A percentile compares a stretch with the other conserved stretches of the same genome.
Conservation (phyloP, 2,888 invertebrate species). For the Listrodromus nycthemerus region DNA sequence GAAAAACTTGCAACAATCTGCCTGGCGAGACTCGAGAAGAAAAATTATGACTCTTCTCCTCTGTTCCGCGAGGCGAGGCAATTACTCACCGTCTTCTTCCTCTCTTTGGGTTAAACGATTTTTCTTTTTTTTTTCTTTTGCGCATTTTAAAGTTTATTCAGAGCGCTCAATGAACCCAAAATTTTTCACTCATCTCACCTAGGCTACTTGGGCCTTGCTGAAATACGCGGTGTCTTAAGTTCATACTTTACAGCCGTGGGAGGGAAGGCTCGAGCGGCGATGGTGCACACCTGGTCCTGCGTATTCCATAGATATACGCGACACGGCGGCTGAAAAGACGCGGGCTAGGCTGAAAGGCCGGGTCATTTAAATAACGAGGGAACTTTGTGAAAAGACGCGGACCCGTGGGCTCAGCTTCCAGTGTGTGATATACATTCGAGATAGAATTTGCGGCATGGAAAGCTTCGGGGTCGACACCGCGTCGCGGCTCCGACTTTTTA, state of each 20-base stretch:
- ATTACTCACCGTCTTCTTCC: not conserved
- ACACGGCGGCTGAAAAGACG: constrained; percentile 13
- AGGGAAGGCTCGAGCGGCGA: constrained; percentile 6
- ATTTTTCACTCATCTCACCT: not conserved
- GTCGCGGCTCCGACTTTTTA: not conserved
- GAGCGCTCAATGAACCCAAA: not conserved
- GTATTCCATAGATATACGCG: constrained; percentile 25
- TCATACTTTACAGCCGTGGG: not conserved
- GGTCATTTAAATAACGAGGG: constrained; percentile 69
- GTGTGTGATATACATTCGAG: constrained; percentile 38
- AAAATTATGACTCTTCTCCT: not conserved
- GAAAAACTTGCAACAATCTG: not conserved
- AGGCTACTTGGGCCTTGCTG: not conserved
- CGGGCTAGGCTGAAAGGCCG: constrained; percentile 52
- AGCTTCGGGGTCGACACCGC: constrained; percentile 37
- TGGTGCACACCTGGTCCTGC: constrained; percentile 44
- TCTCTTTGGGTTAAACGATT: not conserved
- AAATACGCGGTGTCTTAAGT: constrained; percentile 2
- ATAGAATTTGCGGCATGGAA: constrained; percentile 38
- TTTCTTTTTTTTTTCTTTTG: not conserved
- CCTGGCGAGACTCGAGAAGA: not conserved
- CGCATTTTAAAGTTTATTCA: not conserved
- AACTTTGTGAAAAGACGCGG: constrained; percentile 71
- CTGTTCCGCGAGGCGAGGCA: not conserved
- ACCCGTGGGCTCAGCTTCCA: constrained; percentile 40